These are phyloP conservation scores for Mionectes macconnelli DNA, from an alignment of 2,113 vertebrate genomes.

Conservation along the genomic window DNA sequence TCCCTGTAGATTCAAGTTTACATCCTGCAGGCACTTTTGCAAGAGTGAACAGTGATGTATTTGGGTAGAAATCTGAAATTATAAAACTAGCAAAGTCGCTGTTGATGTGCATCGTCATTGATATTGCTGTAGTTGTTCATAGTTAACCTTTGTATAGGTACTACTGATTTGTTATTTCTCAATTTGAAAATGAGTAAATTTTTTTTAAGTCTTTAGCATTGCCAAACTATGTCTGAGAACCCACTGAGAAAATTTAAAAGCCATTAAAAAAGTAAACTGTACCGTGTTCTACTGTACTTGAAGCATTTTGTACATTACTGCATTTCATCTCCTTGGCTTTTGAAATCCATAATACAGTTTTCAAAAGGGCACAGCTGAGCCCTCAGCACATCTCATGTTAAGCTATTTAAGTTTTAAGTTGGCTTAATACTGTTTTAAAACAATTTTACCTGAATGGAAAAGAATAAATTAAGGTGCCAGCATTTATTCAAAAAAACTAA, in stretches of 20 bases:
- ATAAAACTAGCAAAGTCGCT: not conserved
- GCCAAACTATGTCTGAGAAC: not conserved
- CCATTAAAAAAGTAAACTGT: not conserved
- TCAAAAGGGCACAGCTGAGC: not conserved
- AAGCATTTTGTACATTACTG: not conserved
- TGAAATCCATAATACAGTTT: not conserved
- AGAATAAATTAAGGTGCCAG: not conserved
- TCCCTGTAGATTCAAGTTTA: not conserved
- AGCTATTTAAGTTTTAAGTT: not conserved
- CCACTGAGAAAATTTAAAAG: not conserved
- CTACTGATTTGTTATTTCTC: not conserved
- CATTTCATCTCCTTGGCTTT: not conserved
- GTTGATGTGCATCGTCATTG: not conserved
- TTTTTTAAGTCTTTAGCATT: not conserved
- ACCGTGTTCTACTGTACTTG: not conserved
- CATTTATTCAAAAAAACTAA: not conserved
- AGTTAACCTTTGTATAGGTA: not conserved
- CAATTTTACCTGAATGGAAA: not conserved
- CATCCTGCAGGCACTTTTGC: constrained; percentile 29
- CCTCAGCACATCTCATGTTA: not conserved
- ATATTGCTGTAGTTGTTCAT: not conserved
- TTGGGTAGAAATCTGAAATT: not conserved
- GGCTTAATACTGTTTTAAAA: not conserved
- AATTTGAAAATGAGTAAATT: not conserved
- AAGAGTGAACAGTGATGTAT: not conserved